Evolutionary conservation across 2,888 invertebrate species (phyloP), one percentile per base, ranked within the genome.

Genomic region (Helicoverpa assulta): DNA sequence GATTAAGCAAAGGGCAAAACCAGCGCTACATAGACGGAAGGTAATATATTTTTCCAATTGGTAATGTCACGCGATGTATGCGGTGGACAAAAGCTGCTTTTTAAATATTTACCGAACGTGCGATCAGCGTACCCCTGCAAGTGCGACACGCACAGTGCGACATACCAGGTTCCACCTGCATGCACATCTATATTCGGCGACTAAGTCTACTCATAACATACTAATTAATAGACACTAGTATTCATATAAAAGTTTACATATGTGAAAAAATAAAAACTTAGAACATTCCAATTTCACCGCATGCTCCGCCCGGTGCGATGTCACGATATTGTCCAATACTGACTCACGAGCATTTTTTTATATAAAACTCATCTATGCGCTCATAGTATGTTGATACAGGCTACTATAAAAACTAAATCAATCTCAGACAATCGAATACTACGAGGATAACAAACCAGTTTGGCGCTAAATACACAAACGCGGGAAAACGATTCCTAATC

Each of bases 401-500:
- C 40, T 47, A 67, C 19, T 61, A 63, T 54, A 71, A 82, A 74
- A 80, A 70, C 33, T 1, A 66, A 69, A 74, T 70, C 59, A 69
- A 74, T 70, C 59, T 29, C 43, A 40, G 56, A 62, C 57, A 62
- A 74, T 67, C 71, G 63, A 79, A 69, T 64, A 54, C 26, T 60
- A 68, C 54, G 60, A 72, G 76, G 68, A 73, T 71, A 70, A 60
- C 8, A 73, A 78, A 84, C 74, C 62, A 72, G 75, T 73, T 80
- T 75, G 58, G 53, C 66, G 67, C 69, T 73, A 75, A 73, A 72
- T 55, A 78, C 66, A 76, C 78, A 78, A 84, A 78, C 81, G 81
- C 84, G 83, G 82, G 82, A 84, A 83, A 84, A 73, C 52, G 18
- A 77, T 51, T 70, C 26, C 33, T 59, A 68, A 67, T 65, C 58